Percentiles rank a stretch among this genome's conserved stretches.
Conservation (phyloP, 2,888 invertebrate genomes). For the Lingula anatina region DNA sequence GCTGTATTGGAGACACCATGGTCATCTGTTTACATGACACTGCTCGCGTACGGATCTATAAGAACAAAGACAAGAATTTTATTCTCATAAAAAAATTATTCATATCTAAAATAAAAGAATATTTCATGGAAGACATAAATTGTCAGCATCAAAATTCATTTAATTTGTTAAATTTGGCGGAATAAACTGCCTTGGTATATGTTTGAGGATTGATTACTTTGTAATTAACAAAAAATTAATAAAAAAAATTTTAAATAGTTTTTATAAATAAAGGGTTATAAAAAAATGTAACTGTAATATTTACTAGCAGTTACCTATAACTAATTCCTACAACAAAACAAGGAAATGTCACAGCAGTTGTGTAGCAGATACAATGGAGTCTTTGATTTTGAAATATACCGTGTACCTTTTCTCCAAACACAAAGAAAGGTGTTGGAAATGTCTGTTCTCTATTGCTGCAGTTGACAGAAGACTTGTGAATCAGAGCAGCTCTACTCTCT, state of each 20-base stretch:
- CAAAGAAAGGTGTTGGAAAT: slow-evolving; percentile 91
- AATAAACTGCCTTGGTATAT: too few relatives aligned
- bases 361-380: too few relatives aligned
- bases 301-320: too few relatives aligned
- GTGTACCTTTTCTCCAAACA: slow-evolving; percentile 88
- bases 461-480: slow-evolving; percentile 96
- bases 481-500: slow-evolving; percentile 88
- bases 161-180: too few relatives aligned
- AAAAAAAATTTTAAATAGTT: too few relatives aligned
- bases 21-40: slow-evolving; percentile 95
- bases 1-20: slow-evolving; percentile 90
- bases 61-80: too few relatives aligned
- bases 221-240: too few relatives aligned
- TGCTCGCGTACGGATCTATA: slow-evolving; percentile 80
- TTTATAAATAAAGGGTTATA: neutral
- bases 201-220: too few relatives aligned
- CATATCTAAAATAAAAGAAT: neutral
- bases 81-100: neutral
- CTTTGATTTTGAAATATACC: neutral
- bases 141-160: too few relatives aligned
- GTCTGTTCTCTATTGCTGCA: slow-evolving; percentile 62
- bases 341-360: too few relatives aligned
- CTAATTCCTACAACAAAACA: too few relatives aligned
- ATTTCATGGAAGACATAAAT: too few relatives aligned
- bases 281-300: neutral